Conservation (phyloP, 2,113 vertebrate genomes). For the Rissa tridactyla region DNA sequence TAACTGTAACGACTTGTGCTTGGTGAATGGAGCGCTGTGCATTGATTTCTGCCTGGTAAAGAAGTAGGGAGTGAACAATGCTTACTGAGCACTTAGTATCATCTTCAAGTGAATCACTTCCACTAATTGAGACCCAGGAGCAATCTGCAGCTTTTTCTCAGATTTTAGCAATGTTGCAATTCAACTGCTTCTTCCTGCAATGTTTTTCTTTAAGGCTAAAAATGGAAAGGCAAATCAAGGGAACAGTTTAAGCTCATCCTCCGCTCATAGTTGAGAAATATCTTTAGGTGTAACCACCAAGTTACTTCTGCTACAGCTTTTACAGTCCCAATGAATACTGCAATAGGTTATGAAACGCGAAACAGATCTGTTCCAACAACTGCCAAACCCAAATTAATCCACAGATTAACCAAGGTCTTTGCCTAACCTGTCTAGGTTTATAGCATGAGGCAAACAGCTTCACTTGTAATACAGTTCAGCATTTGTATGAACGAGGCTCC, state of each 20-base stretch:
- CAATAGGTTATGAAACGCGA: not conserved
- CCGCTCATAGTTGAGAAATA: not conserved
- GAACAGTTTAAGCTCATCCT: not conserved
- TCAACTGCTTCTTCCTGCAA: not conserved
- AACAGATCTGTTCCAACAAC: not conserved
- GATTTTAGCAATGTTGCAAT: not conserved
- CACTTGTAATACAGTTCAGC: not conserved
- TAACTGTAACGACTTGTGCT: not conserved
- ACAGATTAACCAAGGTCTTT: not conserved
- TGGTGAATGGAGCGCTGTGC: not conserved
- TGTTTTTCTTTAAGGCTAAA: not conserved
- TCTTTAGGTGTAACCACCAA: not conserved
- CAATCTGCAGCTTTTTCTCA: not conserved
- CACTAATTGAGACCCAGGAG: not conserved
- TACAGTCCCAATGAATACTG: not conserved
- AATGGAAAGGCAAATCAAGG: not conserved
- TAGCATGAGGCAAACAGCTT: not conserved
- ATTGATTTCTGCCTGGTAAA: not conserved
- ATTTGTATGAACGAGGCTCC: not conserved
- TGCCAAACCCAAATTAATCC: not conserved
- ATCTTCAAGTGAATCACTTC: not conserved
- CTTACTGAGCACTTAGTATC: not conserved
- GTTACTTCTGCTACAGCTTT: not conserved
- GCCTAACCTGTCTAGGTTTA: not conserved
- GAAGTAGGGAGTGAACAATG: not conserved